Evolutionary conservation across 2,113 vertebrate genomes (phyloP), one percentile per base, ranked within the genome.

Genomic region (Scartelaos histophorus): DNA sequence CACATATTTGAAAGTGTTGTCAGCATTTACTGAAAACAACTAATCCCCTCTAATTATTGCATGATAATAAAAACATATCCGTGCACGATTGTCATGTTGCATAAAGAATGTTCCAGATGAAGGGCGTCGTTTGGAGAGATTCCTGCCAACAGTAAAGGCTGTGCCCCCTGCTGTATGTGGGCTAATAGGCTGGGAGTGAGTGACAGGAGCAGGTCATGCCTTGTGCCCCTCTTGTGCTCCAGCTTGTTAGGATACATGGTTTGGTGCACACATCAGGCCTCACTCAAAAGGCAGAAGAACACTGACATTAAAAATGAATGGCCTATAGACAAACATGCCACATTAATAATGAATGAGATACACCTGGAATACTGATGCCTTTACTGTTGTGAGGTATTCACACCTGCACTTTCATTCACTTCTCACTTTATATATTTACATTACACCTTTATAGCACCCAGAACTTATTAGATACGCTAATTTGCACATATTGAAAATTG

Each of bases 161-260:
- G 15, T 1, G 7, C 35, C 51, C 66, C 43, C n/a, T n/a, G 13
- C 53, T 58, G 64, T 70, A 72, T 69, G 68, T 43, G 58, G 10
- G 64, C 70, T 83, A 82, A 80, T 80, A 65, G 46, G 64, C 69
- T n/a, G 11, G 6, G 24, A 24, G 11, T 76, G 80, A 85, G 38
- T 86, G 83, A 77, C 78, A 80, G 78, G 51, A 71, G 1, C 10
- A 66, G 70, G 34, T 74, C 78, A 70, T 51, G 67, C 83, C 79
- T 70, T 60, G 67, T 67, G 69, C 76, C 65, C 68, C 53, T 45
- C 61, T 66, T 47, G 43, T 67, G 71, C 38, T 17, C 69, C 56
- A 64, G 58, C 54, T 79, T 67, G 57, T 86, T 82, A 76, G 67
- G 69, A 69, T 56, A 22, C 53, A 34, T 21, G 62, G 46, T 11